Evolutionary conservation across 2,888 invertebrate species (phyloP), one percentile per base, ranked within the genome.

Genomic region (Clitarchus hookeri): DNA sequence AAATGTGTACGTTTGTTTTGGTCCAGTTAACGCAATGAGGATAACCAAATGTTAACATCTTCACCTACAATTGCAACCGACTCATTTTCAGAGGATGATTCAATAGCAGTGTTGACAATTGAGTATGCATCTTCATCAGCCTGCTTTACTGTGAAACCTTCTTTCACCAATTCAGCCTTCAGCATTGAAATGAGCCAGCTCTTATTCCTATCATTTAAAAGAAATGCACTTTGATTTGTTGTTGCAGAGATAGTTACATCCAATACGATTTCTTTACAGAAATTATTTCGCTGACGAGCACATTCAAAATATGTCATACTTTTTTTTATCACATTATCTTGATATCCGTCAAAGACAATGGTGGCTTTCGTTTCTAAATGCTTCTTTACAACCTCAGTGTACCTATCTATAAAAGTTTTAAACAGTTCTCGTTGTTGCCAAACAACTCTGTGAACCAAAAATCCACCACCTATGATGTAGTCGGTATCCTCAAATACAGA

Each of bases 91-190:
- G 26, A 26, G 0, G 82, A 26, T 82, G 82, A 8, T 82, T 26
- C 26, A 82, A 82, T 27, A 82, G 82, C 27, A 27, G 82, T 82
- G 16, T 82, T 27, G 11, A 82, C 16, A 44, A 82, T 82, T 82
- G 16, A 13, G 36, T 82, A 8, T 26, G 82, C 82, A 25, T 82
- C 27, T 44, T 82, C 82, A 12, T 8, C 11, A 19, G 65, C 23
- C 82, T 36, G 44, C 9, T 82, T 82, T 27, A 82, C 82, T 19
- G 19, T 9, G 27, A 44, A 27, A 82, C 27, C 82, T 27, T 82
- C 19, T 26, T 26, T 27, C 36, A 27, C 13, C 82, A 82, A 4
- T 82, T 44, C 44, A 25, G 16, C 36, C 82, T 82, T 82, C 44
- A 82, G 36, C 82, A 27, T 82, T 9, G 27, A 8, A 23, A 82